Evolutionary conservation across 2,113 vertebrate species (phyloP), one percentile per base, ranked within the genome.

Genomic region (Eclectus roratus): DNA sequence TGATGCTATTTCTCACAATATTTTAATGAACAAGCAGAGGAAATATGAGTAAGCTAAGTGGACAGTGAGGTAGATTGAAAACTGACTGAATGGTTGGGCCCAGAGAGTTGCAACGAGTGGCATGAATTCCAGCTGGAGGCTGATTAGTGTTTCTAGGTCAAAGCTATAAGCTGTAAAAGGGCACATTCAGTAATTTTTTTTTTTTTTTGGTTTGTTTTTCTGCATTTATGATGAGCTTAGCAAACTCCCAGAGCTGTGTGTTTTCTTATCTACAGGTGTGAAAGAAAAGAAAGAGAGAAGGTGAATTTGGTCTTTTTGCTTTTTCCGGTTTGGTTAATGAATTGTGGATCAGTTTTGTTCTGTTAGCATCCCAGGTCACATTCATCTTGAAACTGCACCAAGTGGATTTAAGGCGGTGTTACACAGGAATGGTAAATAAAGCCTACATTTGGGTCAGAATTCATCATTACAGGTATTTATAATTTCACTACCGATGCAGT

Each of bases 371-470:
- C 7, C 31, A 61, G 35, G 20, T 77, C 8, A 35, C 77, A 88
- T 95, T 76, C 29, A 44, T 82, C 66, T 85, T 65, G 76, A 27
- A 85, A 65, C 21, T 88, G 41, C 7, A 5, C 49, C 81, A 76
- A 56, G 71, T 55, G 31, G n/a, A 25, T 80, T 82, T 56, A 65
- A 82, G 71, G 46, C 79, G 53, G 49, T 91, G 44, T 90, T 94
- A 91, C 82, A 72, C 49, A 61, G 46, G 23, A 90, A 44, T 61
- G 37, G 70, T 72, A 93, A 91, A 88, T 94, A 90, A 85, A 92
- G 49, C 31, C 24, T 55, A n/a, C 10, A 15, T 70, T 91, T 90
- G 64, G 60, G 68, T 93, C 76, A 77, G 37, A 95, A 85, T 81
- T 90, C 17, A 27, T 85, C 46, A 18, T 63, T 84, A 21, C 39